Base-by-base conservation (phyloP, 2,888 invertebrate genomes). In the Minunthozetes semirufus region DNA sequence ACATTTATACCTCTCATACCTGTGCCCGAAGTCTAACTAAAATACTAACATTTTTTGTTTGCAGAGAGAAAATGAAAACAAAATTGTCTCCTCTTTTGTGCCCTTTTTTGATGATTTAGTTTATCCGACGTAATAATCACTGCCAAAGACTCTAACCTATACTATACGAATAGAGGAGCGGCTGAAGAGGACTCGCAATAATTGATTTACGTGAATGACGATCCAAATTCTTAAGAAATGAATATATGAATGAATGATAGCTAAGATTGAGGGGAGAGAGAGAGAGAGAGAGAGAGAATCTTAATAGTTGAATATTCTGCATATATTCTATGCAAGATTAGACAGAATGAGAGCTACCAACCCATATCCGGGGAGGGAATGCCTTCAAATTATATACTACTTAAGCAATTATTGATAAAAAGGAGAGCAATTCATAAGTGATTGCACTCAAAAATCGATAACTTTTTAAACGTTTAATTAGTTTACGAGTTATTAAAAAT, bases 361-460 rank as follows among this genome's bases (percentile, higher is more conserved):
- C 61, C 61, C 61, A 61, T 61, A 15, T 61, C 61, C 61, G 61
- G 61, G 61, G 61, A 61, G 61, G 61, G 29, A n/a, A 61, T 61
- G 29, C 6, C 17, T 27, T 1, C 6, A 29, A 61, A 61, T 61
- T 29, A 61, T 61, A 61, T 61, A 13, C 19, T 61, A 29, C 13
- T 22, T n/a, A 61, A 61, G 13, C 11, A 61, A 25, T 61, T 8
- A 61, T 22, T 29, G 29, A 27, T 61, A 50, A 61, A 61, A 59
- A 61, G 19, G 53, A 19, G 27, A 25, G 27, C 15, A 61, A 61
- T 27, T 8, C 25, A 4, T 61, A 27, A 61, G 29, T 27, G 29
- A 61, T 29, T 29, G 61, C 17, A 61, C 6, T 15, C 6, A 56
- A 11, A 17, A 56, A 22, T 56, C 27, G n/a, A 61, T 61, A 61